Evolutionary conservation across 2,113 vertebrate species (phyloP).

Genomic region (Ictalurus punctatus): DNA sequence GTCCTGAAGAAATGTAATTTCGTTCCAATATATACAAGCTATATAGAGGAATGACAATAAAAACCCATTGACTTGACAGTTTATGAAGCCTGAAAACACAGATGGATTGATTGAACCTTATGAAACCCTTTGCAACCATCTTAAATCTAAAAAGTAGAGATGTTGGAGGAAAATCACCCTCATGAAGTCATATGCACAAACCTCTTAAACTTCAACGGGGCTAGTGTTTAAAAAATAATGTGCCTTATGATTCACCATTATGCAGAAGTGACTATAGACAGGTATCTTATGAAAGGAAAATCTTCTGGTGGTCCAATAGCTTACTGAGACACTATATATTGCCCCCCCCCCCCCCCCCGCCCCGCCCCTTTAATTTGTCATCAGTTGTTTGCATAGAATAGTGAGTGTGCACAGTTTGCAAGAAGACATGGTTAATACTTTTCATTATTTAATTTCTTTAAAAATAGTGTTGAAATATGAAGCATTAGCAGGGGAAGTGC

Average conservation of each 20-base stretch:
- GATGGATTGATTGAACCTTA: background rate
- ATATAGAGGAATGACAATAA: no score
- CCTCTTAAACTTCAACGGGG: background rate
- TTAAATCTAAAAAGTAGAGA: background rate
- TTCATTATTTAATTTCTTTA: background rate
- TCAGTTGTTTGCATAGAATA: background rate
- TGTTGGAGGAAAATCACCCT: background rate
- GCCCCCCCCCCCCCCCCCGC: no score
- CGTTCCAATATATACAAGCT: no score
- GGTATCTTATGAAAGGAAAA: background rate
- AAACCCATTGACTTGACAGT: no score
- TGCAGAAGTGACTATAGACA: background rate
- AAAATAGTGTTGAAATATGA: background rate
- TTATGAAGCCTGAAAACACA: background rate
- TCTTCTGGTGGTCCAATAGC: background rate
- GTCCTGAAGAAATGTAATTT: no score
- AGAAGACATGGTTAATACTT: background rate
- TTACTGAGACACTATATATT: background rate
- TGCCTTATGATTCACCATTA: background rate
- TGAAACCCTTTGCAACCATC: background rate
- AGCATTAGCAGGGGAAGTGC: background rate
- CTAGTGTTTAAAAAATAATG: background rate
- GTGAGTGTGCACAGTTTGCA: background rate
- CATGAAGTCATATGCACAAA: background rate
- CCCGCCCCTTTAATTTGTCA: background rate